Evolutionary conservation across 2,797 vertebrate genomes (phyloP).

Genomic region (Malacoraja senta): DNA sequence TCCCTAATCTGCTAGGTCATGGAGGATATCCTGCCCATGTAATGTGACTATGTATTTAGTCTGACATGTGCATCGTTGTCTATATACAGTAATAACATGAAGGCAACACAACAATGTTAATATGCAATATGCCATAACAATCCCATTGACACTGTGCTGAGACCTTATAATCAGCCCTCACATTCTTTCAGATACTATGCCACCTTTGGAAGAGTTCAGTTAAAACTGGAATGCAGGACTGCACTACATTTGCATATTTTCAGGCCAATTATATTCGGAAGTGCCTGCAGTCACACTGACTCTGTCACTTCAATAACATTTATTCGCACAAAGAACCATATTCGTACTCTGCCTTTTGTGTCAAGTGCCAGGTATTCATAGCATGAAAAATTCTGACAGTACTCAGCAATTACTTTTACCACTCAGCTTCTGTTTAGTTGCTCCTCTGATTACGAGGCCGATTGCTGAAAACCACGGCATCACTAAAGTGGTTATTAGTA

Average conservation of each 20-base stretch:
- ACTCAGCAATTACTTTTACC: neutral
- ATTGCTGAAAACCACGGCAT: neutral
- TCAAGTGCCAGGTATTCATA: neutral
- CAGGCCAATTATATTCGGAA: conserved; percentile 30
- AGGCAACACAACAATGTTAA: neutral
- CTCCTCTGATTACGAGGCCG: neutral
- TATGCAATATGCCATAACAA: neutral
- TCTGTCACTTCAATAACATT: conserved; percentile 19
- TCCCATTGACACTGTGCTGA: neutral
- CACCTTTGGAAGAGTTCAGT: conserved; percentile 7
- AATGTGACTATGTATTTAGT: neutral
- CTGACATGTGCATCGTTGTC: neutral
- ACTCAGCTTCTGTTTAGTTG: neutral
- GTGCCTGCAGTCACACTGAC: neutral
- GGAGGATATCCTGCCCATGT: neutral
- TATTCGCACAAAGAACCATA: neutral
- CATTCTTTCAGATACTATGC: neutral
- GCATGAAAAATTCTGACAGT: conserved; percentile 1
- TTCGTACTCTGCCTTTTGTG: conserved; percentile 3
- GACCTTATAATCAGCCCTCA: conserved; percentile 26
- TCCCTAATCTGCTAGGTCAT: no score
- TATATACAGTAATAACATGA: neutral
- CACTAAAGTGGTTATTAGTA: neutral
- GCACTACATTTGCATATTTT: conserved; percentile 14
- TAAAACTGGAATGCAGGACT: neutral